Conservation (phyloP, 2,888 invertebrate species). For the Lamellibrachia satsuma region DNA sequence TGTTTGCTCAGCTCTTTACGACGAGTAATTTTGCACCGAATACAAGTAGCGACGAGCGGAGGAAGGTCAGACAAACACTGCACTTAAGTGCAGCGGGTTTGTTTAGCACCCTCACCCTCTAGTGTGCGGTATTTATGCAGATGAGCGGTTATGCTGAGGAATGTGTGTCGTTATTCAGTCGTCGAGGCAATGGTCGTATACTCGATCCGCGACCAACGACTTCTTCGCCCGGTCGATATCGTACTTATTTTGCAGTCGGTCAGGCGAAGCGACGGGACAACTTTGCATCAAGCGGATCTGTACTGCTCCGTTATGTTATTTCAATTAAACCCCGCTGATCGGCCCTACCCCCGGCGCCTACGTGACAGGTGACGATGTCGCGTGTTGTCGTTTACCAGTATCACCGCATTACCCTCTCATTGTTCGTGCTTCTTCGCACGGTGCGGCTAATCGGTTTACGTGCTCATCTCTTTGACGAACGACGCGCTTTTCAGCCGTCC, state of each 20-base stretch:
- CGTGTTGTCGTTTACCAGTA: background rate
- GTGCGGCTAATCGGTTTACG: background rate
- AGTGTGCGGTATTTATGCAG: background rate
- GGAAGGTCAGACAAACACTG: background rate
- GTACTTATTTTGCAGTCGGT: background rate
- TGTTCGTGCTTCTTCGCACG: background rate
- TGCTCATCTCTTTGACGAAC: background rate
- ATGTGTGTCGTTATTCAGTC: background rate
- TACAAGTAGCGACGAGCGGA: background rate
- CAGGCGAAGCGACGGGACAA: background rate
- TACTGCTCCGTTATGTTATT: background rate
- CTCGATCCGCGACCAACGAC: background rate
- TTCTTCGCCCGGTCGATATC: background rate
- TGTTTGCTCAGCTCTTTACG: background rate
- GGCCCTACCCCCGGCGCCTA: background rate
- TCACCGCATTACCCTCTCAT: background rate
- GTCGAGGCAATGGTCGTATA: background rate
- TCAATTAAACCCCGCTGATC: conserved; percentile 17
- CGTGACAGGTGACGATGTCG: conserved; percentile 13
- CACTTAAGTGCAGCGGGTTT: conserved; percentile 4
- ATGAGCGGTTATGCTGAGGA: conserved; percentile 7
- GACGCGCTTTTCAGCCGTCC: background rate
- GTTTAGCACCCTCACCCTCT: background rate
- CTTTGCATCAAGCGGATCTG: background rate
- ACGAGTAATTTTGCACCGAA: background rate